Evolutionary conservation across 2,888 invertebrate species (phyloP).

Genomic region (Lasioglossum malachurum): DNA sequence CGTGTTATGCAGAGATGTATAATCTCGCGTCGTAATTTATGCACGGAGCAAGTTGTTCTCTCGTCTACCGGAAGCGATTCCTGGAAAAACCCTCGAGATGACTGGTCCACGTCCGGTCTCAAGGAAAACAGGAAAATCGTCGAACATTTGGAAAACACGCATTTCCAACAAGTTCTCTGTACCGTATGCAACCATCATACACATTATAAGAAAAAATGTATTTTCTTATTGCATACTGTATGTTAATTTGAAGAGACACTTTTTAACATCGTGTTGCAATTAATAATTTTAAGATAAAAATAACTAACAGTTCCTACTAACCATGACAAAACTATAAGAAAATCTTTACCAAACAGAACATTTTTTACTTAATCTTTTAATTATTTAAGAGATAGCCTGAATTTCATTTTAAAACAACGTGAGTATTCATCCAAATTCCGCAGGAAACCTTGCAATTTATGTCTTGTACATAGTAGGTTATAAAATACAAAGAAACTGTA

Average conservation of each 20-base stretch:
- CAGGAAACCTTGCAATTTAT: not conserved
- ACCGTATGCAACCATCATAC: not conserved
- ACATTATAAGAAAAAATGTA: not conserved
- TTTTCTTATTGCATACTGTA: not conserved
- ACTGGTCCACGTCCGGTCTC: not conserved
- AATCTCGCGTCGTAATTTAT: not conserved
- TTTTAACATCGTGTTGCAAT: not conserved
- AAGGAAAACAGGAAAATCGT: slow-evolving; percentile 10
- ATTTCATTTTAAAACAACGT: not conserved
- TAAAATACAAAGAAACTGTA: not conserved
- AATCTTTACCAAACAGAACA: not conserved
- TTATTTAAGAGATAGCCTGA: not conserved
- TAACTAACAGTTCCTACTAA: not conserved
- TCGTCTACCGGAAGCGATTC: slow-evolving; percentile 32
- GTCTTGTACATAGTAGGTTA: not conserved
- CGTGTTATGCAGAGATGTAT: not conserved
- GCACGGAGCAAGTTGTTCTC: not conserved
- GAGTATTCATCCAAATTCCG: not conserved
- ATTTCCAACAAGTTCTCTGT: slow-evolving; percentile 8
- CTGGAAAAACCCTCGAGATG: slow-evolving; percentile 21
- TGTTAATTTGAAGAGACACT: not conserved
- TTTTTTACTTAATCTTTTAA: no score
- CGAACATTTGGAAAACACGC: slow-evolving; percentile 46
- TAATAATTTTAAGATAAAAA: not conserved
- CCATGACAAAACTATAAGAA: not conserved